phyloP scores from a whole-genome alignment of 2,888 invertebrate species.

The Melanargia galathea region DNA sequence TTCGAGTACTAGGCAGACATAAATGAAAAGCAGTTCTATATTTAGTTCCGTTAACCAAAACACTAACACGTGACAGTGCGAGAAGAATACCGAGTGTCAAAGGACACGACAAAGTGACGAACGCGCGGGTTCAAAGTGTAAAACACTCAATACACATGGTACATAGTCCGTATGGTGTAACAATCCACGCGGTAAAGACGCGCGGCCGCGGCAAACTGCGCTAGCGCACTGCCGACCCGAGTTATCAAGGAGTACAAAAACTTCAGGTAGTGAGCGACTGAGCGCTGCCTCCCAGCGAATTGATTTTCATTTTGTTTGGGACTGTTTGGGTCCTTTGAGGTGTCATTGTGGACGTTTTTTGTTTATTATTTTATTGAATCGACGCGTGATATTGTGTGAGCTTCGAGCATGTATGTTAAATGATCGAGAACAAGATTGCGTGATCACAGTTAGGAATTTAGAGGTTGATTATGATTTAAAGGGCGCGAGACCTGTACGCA shows the following conservation, averaged over 20 bases:
- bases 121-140: slow-evolving; percentile 22
- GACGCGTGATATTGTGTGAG: slow-evolving; percentile 40
- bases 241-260: slow-evolving; percentile 63
- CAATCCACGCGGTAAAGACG: slow-evolving; percentile 46
- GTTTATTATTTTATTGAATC: slow-evolving; percentile 26
- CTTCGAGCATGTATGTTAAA: not conserved
- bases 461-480: not conserved
- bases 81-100: slow-evolving; percentile 1
- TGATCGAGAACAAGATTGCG: not conserved
- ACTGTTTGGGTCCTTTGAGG: slow-evolving; percentile 40
- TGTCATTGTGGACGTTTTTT: slow-evolving; percentile 37
- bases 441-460: slow-evolving; percentile 9
- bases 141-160: slow-evolving; percentile 9
- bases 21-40: slow-evolving; percentile 8
- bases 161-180: slow-evolving; percentile 17
- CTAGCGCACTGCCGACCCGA: slow-evolving; percentile 68
- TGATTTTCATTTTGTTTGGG: slow-evolving; percentile 46
- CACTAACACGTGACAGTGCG: slow-evolving; percentile 10
- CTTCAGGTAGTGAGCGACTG: slow-evolving; percentile 39
- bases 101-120: slow-evolving; percentile 19
- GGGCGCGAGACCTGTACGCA: not conserved
- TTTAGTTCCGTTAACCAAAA: slow-evolving; percentile 6
- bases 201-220: slow-evolving; percentile 63
- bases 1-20: slow-evolving; percentile 2
- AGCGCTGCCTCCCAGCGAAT: slow-evolving; percentile 46